These are phyloP conservation scores for Aricia artaxerxes DNA, from an alignment of 2,888 invertebrate species.

Conservation along the genomic window DNA sequence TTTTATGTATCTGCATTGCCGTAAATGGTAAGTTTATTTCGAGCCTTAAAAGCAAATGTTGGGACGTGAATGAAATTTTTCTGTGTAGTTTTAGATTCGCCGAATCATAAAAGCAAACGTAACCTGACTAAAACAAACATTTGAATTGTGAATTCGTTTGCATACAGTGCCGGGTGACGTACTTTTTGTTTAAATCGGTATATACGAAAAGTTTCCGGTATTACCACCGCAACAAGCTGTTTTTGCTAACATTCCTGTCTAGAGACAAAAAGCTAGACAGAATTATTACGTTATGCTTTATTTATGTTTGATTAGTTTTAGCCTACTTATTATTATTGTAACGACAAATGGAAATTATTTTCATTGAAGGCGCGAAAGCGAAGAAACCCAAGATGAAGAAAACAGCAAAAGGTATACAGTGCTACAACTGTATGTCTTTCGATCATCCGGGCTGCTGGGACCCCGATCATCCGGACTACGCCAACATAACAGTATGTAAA, in stretches of 20 bases:
- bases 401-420: constrained; percentile 69
- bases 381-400: constrained; percentile 70
- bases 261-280: background rate
- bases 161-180: background rate
- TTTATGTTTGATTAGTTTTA: background rate
- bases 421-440: constrained; percentile 74
- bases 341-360: background rate
- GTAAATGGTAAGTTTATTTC: constrained; percentile 54
- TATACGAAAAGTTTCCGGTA: background rate
- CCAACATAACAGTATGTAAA: constrained; percentile 64
- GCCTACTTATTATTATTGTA: background rate
- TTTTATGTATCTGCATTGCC: constrained; percentile 56
- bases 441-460: constrained; percentile 78
- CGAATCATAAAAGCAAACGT: constrained; percentile 21
- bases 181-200: background rate
- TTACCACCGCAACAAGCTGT: background rate
- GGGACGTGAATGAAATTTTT: background rate
- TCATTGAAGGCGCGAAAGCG: constrained; percentile 55
- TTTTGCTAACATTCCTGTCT: constrained; percentile 1
- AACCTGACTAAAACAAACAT: constrained; percentile 4
- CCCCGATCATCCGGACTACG: constrained; percentile 72
- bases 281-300: background rate
- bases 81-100: constrained; percentile 3
- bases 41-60: background rate
- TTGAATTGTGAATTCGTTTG: background rate